Conservation (phyloP, 1,140 invertebrate species). For the Neotoxoptera formosana region DNA sequence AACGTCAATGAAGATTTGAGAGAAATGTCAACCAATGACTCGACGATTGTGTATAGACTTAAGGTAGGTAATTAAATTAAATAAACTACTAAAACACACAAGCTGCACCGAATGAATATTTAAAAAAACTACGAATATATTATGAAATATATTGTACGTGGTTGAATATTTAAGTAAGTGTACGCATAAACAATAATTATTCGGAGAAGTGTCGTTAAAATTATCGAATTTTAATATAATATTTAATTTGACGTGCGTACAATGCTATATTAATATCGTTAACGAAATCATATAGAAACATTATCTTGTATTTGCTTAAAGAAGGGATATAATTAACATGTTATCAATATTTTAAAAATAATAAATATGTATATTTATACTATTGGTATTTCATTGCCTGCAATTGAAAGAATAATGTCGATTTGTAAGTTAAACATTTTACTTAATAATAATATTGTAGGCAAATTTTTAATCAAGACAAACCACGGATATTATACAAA, state of each 20-base stretch:
- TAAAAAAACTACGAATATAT: too few relatives aligned
- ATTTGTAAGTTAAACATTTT: not conserved
- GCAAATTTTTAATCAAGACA: not conserved
- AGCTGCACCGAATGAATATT: too few relatives aligned
- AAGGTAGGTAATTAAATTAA: too few relatives aligned
- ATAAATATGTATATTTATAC: not conserved
- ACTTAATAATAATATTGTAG: not conserved
- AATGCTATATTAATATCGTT: not conserved
- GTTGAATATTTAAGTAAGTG: too few relatives aligned
- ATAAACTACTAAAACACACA: too few relatives aligned
- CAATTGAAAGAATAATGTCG: too few relatives aligned
- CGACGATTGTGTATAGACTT: too few relatives aligned
- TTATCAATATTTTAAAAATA: not conserved
- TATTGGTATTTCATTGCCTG: not conserved
- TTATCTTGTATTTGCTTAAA: not conserved
- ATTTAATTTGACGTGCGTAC: not conserved
- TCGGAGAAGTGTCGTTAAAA: too few relatives aligned
- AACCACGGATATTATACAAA: not conserved
- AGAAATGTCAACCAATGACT: too few relatives aligned
- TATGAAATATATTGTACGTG: too few relatives aligned
- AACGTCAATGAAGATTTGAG: too few relatives aligned
- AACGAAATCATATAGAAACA: not conserved
- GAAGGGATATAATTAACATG: accelerated
- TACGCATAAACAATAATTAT: too few relatives aligned
- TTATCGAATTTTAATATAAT: not conserved